phyloP scores from a whole-genome alignment of 2,797 vertebrate species.

The Trematomus bernacchii region DNA sequence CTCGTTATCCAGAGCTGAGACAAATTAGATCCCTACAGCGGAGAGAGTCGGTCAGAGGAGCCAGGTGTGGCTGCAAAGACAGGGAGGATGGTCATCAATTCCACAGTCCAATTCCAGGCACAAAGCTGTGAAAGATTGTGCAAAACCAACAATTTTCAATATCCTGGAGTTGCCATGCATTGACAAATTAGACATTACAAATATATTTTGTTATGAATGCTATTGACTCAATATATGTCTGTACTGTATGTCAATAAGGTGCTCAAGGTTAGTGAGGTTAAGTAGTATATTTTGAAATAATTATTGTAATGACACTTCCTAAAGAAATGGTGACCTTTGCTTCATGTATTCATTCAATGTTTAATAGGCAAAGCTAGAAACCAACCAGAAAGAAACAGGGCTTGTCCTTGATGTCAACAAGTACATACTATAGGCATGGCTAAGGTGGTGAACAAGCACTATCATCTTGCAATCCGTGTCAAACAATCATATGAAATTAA shows the following conservation, averaged over 20 bases:
- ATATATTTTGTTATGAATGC: no score
- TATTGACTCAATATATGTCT: not conserved
- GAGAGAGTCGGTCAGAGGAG: constrained; percentile 51
- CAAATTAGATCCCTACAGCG: constrained; percentile 74
- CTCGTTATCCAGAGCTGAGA: constrained; percentile 77
- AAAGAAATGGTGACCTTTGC: not conserved
- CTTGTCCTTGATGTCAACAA: no score
- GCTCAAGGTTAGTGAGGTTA: no score
- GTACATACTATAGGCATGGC: no score
- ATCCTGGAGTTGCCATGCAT: not conserved
- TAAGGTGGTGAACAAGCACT: not conserved
- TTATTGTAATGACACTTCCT: not conserved
- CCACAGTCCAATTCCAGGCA: constrained; percentile 4
- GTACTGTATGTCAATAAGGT: not conserved
- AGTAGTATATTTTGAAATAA: no score
- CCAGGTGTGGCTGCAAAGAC: constrained; percentile 45
- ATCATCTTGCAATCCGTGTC: not conserved
- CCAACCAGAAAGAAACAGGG: no score
- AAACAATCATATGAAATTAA: not conserved
- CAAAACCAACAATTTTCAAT: not conserved
- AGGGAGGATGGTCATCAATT: constrained; percentile 34
- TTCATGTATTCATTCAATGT: not conserved
- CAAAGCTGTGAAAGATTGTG: not conserved
- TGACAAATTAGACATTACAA: not conserved
- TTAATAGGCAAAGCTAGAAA: no score